Evolutionary conservation across 2,888 invertebrate species (phyloP).

Genomic region (Drosophila quasianomalipes): DNA sequence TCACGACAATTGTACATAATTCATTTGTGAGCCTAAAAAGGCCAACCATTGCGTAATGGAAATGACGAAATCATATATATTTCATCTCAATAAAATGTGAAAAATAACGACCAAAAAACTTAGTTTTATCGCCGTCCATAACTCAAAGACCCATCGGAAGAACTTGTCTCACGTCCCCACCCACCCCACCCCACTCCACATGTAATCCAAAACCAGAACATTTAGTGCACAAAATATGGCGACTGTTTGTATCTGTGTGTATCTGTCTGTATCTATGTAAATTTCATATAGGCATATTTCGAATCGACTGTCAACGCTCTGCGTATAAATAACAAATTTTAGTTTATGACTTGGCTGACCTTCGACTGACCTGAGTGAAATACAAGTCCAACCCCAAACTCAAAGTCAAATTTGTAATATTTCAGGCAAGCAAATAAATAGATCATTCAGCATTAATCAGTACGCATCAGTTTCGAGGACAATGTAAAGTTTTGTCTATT

Average conservation of each 20-base stretch:
- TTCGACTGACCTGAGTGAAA: slow-evolving; percentile 57
- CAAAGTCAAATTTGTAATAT: slow-evolving; percentile 53
- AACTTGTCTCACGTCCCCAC: slow-evolving; percentile 30
- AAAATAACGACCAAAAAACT: slow-evolving; percentile 57
- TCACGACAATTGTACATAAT: slow-evolving; percentile 54
- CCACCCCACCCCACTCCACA: slow-evolving; percentile 1
- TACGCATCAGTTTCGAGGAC: slow-evolving; percentile 12
- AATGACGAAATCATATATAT: slow-evolving; percentile 71
- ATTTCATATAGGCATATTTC: slow-evolving; percentile 61
- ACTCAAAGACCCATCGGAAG: slow-evolving; percentile 54
- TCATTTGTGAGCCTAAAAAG: slow-evolving; percentile 47
- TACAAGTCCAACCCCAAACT: not conserved
- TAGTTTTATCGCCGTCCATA: slow-evolving; percentile 66
- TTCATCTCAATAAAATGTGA: slow-evolving; percentile 70
- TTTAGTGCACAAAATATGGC: slow-evolving; percentile 74
- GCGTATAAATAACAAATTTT: slow-evolving; percentile 71
- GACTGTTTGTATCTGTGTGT: slow-evolving; percentile 18
- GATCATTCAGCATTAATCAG: slow-evolving; percentile 51
- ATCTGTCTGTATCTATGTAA: slow-evolving; percentile 33
- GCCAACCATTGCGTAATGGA: slow-evolving; percentile 52
- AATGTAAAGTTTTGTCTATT: slow-evolving; percentile 9
- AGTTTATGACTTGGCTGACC: slow-evolving; percentile 73
- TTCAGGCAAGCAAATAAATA: slow-evolving; percentile 36
- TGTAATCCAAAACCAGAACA: slow-evolving; percentile 71
- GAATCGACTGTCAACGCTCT: slow-evolving; percentile 63